Conservation (phyloP, 1,140 invertebrate species). For the Scaptomyza hsui region DNA sequence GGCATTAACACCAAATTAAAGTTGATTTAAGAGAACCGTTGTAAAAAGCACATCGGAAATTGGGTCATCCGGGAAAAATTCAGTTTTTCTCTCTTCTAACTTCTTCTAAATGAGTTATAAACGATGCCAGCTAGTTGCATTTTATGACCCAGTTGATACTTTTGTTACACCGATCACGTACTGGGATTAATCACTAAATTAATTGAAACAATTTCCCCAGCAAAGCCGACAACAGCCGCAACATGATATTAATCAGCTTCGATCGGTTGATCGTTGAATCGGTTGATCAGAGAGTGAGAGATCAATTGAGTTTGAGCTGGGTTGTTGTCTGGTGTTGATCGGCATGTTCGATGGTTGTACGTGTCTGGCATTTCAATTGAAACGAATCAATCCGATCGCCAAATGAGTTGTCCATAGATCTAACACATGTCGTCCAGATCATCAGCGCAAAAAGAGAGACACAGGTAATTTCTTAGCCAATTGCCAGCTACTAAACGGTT, state of each 20-base stretch:
- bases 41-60: slow-evolving; percentile 63
- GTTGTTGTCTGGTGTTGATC: slow-evolving; percentile 71
- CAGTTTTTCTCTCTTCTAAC: not conserved
- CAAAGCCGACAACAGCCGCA: slow-evolving; percentile 66
- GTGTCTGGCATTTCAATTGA: slow-evolving; percentile 69
- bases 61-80: slow-evolving; percentile 57
- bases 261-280: slow-evolving; percentile 23
- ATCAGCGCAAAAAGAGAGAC: slow-evolving; percentile 27
- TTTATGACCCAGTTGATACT: slow-evolving; percentile 67
- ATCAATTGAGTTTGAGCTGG: slow-evolving; percentile 36
- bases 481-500: slow-evolving; percentile 70
- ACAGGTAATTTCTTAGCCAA: slow-evolving; percentile 31
- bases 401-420: slow-evolving; percentile 76
- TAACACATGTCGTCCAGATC: slow-evolving; percentile 74
- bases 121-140: slow-evolving; percentile 38
- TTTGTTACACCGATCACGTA: slow-evolving; percentile 63
- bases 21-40: slow-evolving; percentile 39
- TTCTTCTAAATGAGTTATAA: slow-evolving; percentile 65
- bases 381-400: slow-evolving; percentile 27
- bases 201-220: slow-evolving; percentile 79
- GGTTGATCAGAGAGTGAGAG: slow-evolving; percentile 16
- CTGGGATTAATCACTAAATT: slow-evolving; percentile 80
- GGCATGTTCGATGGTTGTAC: slow-evolving; percentile 71
- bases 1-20: slow-evolving; percentile 77
- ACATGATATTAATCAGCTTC: slow-evolving; percentile 69